phyloP scores from a whole-genome alignment of 2,888 invertebrate genomes.

The Drosophila meridionalis region DNA sequence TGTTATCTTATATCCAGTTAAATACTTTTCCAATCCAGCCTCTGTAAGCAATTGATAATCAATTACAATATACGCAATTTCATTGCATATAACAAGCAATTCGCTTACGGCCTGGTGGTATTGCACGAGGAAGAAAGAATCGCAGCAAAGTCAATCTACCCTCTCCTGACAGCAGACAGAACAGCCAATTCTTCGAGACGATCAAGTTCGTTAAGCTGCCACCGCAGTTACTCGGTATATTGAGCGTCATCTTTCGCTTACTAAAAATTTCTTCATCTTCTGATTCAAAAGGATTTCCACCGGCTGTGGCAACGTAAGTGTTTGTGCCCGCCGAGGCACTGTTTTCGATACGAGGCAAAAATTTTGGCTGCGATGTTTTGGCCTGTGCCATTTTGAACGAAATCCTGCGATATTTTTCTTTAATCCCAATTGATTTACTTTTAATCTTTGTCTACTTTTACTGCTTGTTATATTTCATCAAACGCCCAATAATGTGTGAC shows the following conservation, averaged over 20 bases:
- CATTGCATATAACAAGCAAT: neutral
- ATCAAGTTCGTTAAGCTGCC: conserved; percentile 91
- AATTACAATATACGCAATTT: neutral
- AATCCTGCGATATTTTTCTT: neutral
- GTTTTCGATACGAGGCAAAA: conserved; percentile 60
- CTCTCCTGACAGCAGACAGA: conserved; percentile 93
- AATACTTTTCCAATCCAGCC: conserved; percentile 82
- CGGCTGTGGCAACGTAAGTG: conserved; percentile 39
- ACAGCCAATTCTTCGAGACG: conserved; percentile 92
- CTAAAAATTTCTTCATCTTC: conserved; percentile 92
- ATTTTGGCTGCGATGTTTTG: conserved; percentile 74
- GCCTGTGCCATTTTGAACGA: conserved; percentile 49
- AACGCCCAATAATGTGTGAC: conserved; percentile 51
- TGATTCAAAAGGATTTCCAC: conserved; percentile 64
- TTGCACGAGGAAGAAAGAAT: conserved; percentile 92
- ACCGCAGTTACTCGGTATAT: conserved; percentile 88
- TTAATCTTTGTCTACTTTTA: neutral
- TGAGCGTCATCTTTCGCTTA: conserved; percentile 92
- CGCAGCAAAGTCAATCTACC: conserved; percentile 88
- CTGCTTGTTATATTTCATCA: conserved; percentile 25
- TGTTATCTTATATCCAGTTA: conserved; percentile 81
- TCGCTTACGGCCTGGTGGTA: conserved; percentile 90
- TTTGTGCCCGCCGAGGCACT: neutral
- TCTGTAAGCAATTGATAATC: conserved; percentile 59
- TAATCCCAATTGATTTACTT: neutral